Base-by-base conservation (phyloP, 1,140 invertebrate species). In the Leguminivora glycinivorella region DNA sequence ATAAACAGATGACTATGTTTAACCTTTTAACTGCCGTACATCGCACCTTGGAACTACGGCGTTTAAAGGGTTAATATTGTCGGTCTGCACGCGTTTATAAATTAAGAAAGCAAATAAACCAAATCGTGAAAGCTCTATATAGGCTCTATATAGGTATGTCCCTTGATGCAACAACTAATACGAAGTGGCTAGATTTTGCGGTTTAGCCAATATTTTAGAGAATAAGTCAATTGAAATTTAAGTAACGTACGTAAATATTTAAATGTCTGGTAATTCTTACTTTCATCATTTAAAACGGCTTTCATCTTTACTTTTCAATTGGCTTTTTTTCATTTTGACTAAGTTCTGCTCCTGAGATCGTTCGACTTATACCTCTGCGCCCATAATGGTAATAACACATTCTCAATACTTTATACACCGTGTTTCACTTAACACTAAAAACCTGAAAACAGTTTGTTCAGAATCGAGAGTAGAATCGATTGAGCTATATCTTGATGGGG, bases 31-130 rank as follows among this genome's bases (percentile, higher is more conserved):
- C 40, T 0, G n/a, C n/a, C n/a, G 38, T n/a, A 14, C 3, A 38
- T 38, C 34, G 34, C 34, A 38, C 10, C 34, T 38, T 14, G 2
- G 10, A 38, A 38, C 34, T 38, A 38, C 40, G n/a, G n/a, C 40
- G 40, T n/a, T 43, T n/a, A 43, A 43, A 43, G 40, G 40, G 40
- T 43, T 10, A 43, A 43, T 34, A 43, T 43, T 43, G 38, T 43
- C 4, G 3, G 7, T 7, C 40, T 1, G n/a, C 34, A 38, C 10
- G 1, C 2, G 40, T 43, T n/a, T n/a, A 0, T 17, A 17, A n/a
- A 43, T 43, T 43, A 43, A 43, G 14, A 43, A 43, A 17, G 40
- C 40, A 43, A 43, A 43, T 43, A 43, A 43, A 43, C 4, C 40
- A 17, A 43, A 43, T n/a, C 17, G 34, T 14, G 34, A 38, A 43